Evolutionary conservation across 1,140 invertebrate genomes (phyloP).

Genomic region (Camponotus floridanus): DNA sequence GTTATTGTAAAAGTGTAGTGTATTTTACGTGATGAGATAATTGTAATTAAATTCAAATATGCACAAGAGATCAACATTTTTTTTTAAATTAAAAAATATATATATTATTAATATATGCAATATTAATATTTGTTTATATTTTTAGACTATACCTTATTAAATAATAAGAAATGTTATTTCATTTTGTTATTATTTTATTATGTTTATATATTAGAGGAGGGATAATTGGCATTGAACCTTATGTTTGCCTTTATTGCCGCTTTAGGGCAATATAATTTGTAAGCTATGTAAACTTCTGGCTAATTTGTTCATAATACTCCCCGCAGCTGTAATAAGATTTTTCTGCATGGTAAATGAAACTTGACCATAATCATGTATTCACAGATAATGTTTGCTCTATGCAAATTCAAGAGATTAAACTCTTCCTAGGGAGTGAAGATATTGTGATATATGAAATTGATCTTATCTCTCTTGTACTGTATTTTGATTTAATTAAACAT

Average conservation of each 20-base stretch:
- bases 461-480: neutral
- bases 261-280: constrained; percentile 5
- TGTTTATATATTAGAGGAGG: neutral
- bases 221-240: neutral
- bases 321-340: constrained; percentile 29
- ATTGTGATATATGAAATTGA: constrained; percentile 26
- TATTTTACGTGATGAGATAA: too few relatives aligned
- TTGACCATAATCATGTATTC: constrained; percentile 45
- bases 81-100: too few relatives aligned
- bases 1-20: neutral
- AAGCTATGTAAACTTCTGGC: constrained; percentile 13
- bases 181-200: too few relatives aligned
- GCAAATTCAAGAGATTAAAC: constrained; percentile 46
- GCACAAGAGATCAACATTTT: too few relatives aligned
- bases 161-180: too few relatives aligned
- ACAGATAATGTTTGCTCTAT: constrained; percentile 58
- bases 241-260: neutral
- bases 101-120: too few relatives aligned
- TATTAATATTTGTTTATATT: too few relatives aligned
- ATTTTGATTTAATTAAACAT: constrained; percentile 34
- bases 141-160: too few relatives aligned
- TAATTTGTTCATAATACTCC: constrained; percentile 35
- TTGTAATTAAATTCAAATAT: too few relatives aligned
- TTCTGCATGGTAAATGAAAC: constrained; percentile 48
- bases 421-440: neutral